Evolutionary conservation across 2,113 vertebrate genomes (phyloP).

Genomic region (Cavia porcellus): DNA sequence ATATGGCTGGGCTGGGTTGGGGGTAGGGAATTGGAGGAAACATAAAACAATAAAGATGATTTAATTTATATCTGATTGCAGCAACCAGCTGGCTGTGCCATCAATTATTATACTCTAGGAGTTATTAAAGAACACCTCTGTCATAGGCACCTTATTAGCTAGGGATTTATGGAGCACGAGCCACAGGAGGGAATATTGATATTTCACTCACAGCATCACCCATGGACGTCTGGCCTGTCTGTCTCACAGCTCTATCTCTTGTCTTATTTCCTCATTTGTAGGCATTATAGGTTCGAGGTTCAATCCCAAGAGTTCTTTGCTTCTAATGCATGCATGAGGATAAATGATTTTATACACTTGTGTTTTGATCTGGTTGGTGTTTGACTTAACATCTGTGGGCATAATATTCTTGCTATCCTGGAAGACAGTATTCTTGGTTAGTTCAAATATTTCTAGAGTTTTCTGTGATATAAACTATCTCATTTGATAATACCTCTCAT

Average conservation of each 20-base stretch:
- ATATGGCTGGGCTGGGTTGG: neutral
- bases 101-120: constrained; percentile 75
- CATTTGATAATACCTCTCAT: neutral
- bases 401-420: neutral
- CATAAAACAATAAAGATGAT: constrained; percentile 83
- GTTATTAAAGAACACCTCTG: constrained; percentile 80
- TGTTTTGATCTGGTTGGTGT: neutral
- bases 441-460: constrained; percentile 42
- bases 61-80: constrained; percentile 86
- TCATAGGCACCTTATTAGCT: constrained; percentile 73
- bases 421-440: neutral
- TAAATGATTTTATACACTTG: neutral
- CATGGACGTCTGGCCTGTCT: neutral
- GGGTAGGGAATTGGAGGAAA: constrained; percentile 63
- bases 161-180: constrained; percentile 77
- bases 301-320: neutral
- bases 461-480: neutral
- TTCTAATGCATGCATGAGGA: neutral
- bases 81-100: constrained; percentile 82
- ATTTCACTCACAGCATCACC: constrained; percentile 63
- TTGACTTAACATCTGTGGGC: neutral
- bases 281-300: neutral
- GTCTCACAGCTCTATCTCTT: neutral
- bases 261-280: neutral
- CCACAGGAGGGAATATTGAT: constrained; percentile 69